phyloP scores from a whole-genome alignment of 2,888 invertebrate species.

The Xylota sylvarum region DNA sequence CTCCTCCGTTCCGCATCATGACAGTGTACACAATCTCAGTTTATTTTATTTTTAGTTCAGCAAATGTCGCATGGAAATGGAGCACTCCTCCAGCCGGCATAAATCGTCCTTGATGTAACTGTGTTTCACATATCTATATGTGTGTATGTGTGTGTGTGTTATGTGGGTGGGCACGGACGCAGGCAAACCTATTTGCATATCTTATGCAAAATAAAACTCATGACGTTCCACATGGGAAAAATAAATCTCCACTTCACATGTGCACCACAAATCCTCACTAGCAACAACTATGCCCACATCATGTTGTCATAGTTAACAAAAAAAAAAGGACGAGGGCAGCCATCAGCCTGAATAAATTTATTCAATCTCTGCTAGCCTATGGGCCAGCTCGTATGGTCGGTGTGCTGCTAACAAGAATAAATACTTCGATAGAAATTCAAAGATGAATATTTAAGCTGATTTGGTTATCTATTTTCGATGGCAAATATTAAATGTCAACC shows the following conservation, averaged over 20 bases:
- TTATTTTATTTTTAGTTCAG: constrained; percentile 61
- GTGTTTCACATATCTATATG: constrained; percentile 6
- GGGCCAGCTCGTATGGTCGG: constrained; percentile 1
- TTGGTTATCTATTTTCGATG: constrained; percentile 20
- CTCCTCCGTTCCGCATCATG: constrained; percentile 35
- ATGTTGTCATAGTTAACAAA: constrained; percentile 14
- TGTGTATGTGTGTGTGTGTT: constrained; percentile 12
- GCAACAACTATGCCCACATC: constrained; percentile 36
- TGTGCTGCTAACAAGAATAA: constrained; percentile 3
- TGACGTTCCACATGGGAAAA: constrained; percentile 61
- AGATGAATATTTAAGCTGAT: constrained; percentile 51
- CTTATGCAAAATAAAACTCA: constrained; percentile 72
- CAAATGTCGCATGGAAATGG: constrained; percentile 39
- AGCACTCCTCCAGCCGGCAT: constrained; percentile 53
- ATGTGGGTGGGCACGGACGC: constrained; percentile 27
- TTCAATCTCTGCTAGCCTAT: constrained; percentile 59
- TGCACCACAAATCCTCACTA: constrained; percentile 40
- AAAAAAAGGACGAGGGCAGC: neutral
- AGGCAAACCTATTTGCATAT: constrained; percentile 59
- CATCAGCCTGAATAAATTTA: constrained; percentile 39
- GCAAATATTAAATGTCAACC: constrained; percentile 15
- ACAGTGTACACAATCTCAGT: constrained; percentile 51
- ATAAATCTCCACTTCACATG: constrained; percentile 65
- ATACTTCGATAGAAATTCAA: constrained; percentile 36
- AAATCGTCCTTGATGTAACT: constrained; percentile 67